Conservation (phyloP, 2,888 invertebrate species). For the Cephus pulcher region DNA sequence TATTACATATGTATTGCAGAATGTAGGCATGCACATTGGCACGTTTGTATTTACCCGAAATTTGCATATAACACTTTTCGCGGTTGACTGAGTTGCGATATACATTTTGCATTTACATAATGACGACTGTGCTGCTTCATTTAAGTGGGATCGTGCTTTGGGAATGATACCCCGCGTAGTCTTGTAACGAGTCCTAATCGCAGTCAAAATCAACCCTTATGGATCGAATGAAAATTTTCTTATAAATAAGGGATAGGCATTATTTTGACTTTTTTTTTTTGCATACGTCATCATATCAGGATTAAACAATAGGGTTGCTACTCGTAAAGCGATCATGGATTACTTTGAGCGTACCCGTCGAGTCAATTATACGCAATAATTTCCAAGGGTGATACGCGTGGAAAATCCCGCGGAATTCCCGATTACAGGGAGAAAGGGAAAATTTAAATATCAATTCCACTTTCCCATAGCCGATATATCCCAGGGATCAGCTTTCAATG, state of each 20-base stretch:
- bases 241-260: neutral
- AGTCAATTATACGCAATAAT: neutral
- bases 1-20: neutral
- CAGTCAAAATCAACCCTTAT: neutral
- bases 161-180: neutral
- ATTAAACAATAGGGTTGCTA: neutral
- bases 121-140: slow-evolving; percentile 21
- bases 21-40: neutral
- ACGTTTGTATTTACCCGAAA: slow-evolving; percentile 16
- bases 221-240: neutral
- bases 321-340: neutral
- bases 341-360: neutral
- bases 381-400: neutral
- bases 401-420: neutral
- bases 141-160: slow-evolving; percentile 7
- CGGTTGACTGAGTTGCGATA: slow-evolving; percentile 14
- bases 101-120: slow-evolving; percentile 28
- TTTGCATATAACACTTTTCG: slow-evolving; percentile 34
- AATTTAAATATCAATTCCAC: slow-evolving; percentile 13
- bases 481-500: slow-evolving; percentile 19
- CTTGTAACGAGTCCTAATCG: neutral
- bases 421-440: neutral
- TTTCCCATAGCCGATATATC: slow-evolving; percentile 10
- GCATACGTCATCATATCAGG: neutral
- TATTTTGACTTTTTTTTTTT: neutral